These are phyloP conservation scores for Thalassoma bifasciatum DNA, from an alignment of 2,113 vertebrate species.

Conservation along the genomic window DNA sequence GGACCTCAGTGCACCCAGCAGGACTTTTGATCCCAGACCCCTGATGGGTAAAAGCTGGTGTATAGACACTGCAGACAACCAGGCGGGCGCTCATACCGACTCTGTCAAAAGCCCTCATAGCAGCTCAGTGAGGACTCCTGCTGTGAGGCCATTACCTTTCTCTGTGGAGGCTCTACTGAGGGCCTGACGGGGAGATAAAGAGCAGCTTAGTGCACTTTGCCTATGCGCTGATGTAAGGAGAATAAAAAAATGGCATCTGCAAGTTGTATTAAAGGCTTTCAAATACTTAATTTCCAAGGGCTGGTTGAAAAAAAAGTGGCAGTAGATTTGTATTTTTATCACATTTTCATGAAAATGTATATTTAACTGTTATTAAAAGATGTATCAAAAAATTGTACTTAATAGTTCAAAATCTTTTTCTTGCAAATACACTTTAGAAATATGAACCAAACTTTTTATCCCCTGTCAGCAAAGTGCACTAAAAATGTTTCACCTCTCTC, in stretches of 20 bases:
- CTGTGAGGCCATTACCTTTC: slow-evolving; percentile 78
- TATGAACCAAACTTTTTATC: neutral
- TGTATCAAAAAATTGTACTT: slow-evolving; percentile 9
- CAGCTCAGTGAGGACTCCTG: slow-evolving; percentile 64
- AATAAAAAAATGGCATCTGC: slow-evolving; percentile 4
- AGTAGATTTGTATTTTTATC: neutral
- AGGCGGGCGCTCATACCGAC: slow-evolving; percentile 30
- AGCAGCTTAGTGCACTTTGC: slow-evolving; percentile 45
- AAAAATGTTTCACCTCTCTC: slow-evolving; percentile 3
- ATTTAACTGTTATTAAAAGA: slow-evolving; percentile 20
- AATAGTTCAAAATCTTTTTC: neutral
- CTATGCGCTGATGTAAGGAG: slow-evolving; percentile 28
- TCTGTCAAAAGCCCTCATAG: slow-evolving; percentile 64
- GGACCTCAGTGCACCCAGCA: slow-evolving; percentile 50
- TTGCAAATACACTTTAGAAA: too few species aligned
- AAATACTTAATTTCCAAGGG: slow-evolving; percentile 18
- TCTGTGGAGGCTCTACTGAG: slow-evolving; percentile 82
- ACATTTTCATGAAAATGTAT: slow-evolving; percentile 40
- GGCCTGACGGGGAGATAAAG: slow-evolving; percentile 64
- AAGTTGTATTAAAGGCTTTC: slow-evolving; percentile 11
- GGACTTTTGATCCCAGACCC: slow-evolving; percentile 52
- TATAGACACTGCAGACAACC: slow-evolving; percentile 32
- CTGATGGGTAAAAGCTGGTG: slow-evolving; percentile 53
- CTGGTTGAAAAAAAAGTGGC: neutral
- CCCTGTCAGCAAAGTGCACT: slow-evolving; percentile 21